A percentile compares a stretch with the other conserved stretches of the same genome.
Conservation (phyloP, 2,113 vertebrate genomes). For the Verasper variegatus region DNA sequence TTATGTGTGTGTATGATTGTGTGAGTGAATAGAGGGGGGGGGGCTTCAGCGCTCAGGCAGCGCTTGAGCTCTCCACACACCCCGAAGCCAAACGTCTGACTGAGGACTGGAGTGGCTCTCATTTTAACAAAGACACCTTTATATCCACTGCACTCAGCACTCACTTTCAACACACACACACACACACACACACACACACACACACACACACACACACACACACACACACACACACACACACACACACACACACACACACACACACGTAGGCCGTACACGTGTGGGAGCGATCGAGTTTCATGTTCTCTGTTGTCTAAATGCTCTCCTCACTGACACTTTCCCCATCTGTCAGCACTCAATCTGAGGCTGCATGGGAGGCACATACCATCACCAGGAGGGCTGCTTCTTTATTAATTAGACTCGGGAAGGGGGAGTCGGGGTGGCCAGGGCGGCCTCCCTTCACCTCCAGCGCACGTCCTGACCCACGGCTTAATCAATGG, state of each 20-base stretch:
- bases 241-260: not conserved
- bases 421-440: not conserved
- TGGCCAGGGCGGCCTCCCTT: conserved; percentile 50
- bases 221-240: conserved; percentile 22
- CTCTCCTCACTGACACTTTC: conserved; percentile 74
- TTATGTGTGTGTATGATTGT: conserved; percentile 21
- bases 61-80: conserved; percentile 61
- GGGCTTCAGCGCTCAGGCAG: conserved; percentile 50
- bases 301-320: conserved; percentile 75
- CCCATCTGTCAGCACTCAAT: conserved; percentile 73
- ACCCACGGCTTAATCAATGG: conserved; percentile 62
- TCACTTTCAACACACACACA: conserved; percentile 54
- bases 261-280: conserved; percentile 39
- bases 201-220: conserved; percentile 17
- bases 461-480: conserved; percentile 60
- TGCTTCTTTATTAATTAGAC: conserved; percentile 71
- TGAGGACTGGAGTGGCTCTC: conserved; percentile 79
- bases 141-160: conserved; percentile 73
- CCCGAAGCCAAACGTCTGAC: conserved; percentile 72
- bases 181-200: conserved; percentile 6
- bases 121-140: conserved; percentile 82
- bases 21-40: conserved; percentile 29
- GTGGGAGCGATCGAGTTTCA: conserved; percentile 71
- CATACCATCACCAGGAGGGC: conserved; percentile 53
- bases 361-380: conserved; percentile 55